Evolutionary conservation across 2,888 invertebrate species (phyloP).

Genomic region (Helicoverpa assulta): DNA sequence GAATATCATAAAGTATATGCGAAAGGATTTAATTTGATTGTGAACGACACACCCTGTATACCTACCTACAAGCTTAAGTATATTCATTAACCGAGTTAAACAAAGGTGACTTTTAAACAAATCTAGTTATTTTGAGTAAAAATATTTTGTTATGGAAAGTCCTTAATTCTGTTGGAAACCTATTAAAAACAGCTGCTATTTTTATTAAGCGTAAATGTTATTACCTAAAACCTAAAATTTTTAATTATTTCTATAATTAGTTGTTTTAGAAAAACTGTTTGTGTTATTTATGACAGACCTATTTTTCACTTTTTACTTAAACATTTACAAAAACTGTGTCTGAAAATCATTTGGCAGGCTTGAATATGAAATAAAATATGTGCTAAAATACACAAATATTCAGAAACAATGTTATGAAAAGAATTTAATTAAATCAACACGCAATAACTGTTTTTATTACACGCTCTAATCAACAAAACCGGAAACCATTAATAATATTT

Average conservation of each 20-base stretch:
- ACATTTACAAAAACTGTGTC: not conserved
- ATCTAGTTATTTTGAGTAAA: not conserved
- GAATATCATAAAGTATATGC: too few species aligned
- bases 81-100: too few species aligned
- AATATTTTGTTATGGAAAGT: not conserved
- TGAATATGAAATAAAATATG: not conserved
- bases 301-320: not conserved
- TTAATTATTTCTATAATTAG: not conserved
- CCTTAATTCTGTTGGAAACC: not conserved
- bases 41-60: too few species aligned
- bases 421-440: conserved; percentile 6
- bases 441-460: conserved; percentile 27
- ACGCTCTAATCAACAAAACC: conserved; percentile 3
- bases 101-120: not conserved
- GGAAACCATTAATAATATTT: conserved; percentile 21
- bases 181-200: not conserved
- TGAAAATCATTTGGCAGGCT: too few species aligned
- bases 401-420: conserved; percentile 9
- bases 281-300: not conserved
- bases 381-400: not conserved
- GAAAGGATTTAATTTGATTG: too few species aligned
- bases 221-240: too few species aligned
- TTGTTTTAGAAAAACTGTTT: not conserved
- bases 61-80: too few species aligned
- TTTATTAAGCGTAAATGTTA: too few species aligned